Percentiles rank a stretch among this genome's conserved stretches.
Evolutionary conservation across 2,888 invertebrate species (phyloP).

Genomic region (Phymatocera aterrima): DNA sequence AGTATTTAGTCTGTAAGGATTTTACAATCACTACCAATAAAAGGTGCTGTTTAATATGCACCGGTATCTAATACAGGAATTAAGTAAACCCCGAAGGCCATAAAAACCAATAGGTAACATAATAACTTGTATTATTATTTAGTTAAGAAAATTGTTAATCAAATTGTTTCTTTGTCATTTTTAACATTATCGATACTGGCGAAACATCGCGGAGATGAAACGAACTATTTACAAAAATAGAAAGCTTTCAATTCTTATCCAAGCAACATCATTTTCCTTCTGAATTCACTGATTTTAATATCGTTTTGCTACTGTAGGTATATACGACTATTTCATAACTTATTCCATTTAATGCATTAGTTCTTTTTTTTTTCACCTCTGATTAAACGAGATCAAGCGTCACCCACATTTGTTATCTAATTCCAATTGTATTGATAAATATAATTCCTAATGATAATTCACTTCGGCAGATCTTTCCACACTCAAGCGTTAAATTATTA

Average conservation of each 20-base stretch:
- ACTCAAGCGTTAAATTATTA: neutral
- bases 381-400: neutral
- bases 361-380: no score
- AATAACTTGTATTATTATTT: conserved; percentile 33
- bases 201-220: neutral
- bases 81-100: conserved; percentile 36
- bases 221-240: no score
- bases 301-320: neutral
- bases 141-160: conserved; percentile 20
- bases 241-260: no score
- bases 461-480: neutral
- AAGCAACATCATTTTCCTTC: neutral
- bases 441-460: neutral
- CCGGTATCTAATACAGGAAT: conserved; percentile 37
- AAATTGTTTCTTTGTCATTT: neutral
- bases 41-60: conserved; percentile 31
- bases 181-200: neutral
- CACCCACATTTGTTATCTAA: neutral
- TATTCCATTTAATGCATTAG: neutral
- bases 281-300: neutral
- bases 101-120: conserved; percentile 37
- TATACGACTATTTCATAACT: no score
- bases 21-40: conserved; percentile 32
- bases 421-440: neutral
- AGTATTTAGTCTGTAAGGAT: conserved; percentile 20